phyloP scores from a whole-genome alignment of 2,113 vertebrate species.

The Vireo altiloquus region DNA sequence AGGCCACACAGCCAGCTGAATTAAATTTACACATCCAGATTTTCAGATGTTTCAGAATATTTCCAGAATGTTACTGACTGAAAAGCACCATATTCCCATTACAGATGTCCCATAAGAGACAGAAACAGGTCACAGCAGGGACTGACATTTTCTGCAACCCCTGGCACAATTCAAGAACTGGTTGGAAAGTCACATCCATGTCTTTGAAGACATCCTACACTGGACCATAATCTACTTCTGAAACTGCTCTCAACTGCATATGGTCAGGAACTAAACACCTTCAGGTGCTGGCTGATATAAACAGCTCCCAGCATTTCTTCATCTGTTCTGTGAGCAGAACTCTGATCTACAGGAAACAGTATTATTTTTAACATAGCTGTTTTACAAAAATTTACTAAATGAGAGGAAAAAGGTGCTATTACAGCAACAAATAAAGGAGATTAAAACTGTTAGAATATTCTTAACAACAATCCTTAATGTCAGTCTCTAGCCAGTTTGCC shows the following conservation, averaged over 20 bases:
- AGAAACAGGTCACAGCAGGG: not conserved
- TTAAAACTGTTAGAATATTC: not conserved
- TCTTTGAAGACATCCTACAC: not conserved
- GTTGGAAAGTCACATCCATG: not conserved
- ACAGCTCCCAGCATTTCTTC: not conserved
- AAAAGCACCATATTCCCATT: not conserved
- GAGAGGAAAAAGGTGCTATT: not conserved
- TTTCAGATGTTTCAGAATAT: not conserved
- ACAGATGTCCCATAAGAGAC: not conserved
- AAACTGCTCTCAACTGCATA: not conserved
- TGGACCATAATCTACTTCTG: not conserved
- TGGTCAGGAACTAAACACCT: not conserved
- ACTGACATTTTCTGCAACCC: not conserved
- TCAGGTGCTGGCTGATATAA: not conserved
- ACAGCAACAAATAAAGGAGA: not conserved
- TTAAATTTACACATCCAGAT: not conserved
- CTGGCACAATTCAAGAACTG: not conserved
- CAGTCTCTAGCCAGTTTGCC: not conserved
- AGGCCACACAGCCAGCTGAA: not conserved
- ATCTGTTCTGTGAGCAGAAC: not conserved
- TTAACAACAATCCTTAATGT: not conserved
- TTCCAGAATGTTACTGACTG: not conserved
- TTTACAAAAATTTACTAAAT: not conserved
- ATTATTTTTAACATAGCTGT: not conserved
- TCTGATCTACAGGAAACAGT: not conserved